Conservation (phyloP, 2,113 vertebrate genomes). For the Mesoclemmys tuberculata region DNA sequence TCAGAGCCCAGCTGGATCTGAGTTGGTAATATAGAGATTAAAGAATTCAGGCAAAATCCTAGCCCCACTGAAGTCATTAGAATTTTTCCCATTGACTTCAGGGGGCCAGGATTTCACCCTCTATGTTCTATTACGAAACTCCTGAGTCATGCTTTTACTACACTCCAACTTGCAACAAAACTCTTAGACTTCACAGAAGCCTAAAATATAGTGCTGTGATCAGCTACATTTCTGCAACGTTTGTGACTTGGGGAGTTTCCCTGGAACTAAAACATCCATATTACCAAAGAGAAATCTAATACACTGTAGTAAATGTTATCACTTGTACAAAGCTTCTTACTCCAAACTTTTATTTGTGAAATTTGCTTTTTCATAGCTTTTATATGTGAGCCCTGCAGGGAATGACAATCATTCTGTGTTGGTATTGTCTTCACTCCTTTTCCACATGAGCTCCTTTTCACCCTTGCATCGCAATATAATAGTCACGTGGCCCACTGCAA, state of each 20-base stretch:
- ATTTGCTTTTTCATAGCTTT: background rate
- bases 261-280: background rate
- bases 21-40: background rate
- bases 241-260: background rate
- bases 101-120: accelerated
- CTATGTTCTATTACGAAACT: background rate
- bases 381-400: background rate
- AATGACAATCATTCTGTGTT: background rate
- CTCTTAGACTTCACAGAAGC: background rate
- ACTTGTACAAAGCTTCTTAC: background rate
- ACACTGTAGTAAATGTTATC: background rate
- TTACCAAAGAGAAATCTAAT: background rate
- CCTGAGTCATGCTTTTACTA: background rate
- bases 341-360: background rate
- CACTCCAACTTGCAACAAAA: background rate
- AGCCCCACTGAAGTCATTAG: background rate
- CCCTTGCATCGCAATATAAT: background rate
- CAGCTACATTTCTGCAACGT: background rate
- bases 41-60: background rate
- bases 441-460: background rate
- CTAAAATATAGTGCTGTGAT: background rate
- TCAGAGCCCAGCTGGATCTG: background rate
- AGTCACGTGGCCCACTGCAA: background rate
- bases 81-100: accelerated
- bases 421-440: background rate